phyloP scores from a whole-genome alignment of 2,888 invertebrate genomes.

The Synergus gifuensis region DNA sequence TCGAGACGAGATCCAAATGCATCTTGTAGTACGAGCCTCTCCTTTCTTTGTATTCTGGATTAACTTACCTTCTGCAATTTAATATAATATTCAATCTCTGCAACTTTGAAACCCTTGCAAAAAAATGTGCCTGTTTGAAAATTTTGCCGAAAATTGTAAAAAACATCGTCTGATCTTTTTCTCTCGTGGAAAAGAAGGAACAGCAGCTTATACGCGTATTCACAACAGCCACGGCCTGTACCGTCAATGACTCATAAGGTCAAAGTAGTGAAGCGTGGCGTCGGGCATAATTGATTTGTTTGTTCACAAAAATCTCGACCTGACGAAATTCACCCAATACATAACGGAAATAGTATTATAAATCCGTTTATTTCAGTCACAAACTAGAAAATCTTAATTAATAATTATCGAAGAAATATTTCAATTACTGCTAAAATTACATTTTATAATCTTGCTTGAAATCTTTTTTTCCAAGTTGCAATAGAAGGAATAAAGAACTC shows the following conservation, averaged over 20 bases:
- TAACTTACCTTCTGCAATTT: neutral
- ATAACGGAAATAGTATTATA: constrained; percentile 5
- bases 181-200: neutral
- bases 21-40: constrained; percentile 26
- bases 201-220: constrained; percentile 6
- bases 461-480: constrained; percentile 48
- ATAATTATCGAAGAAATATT: constrained; percentile 47
- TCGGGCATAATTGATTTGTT: constrained; percentile 68
- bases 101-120: neutral
- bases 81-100: neutral
- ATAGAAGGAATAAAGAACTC: constrained; percentile 36
- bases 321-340: constrained; percentile 47
- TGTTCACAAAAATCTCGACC: constrained; percentile 65
- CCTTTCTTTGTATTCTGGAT: constrained; percentile 3
- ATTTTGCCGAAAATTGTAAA: neutral
- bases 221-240: constrained; percentile 11
- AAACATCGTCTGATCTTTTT: neutral
- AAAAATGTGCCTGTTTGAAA: neutral
- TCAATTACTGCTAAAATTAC: neutral
- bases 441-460: constrained; percentile 12
- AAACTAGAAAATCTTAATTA: constrained; percentile 19
- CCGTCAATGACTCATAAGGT: constrained; percentile 54
- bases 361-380: constrained; percentile 17
- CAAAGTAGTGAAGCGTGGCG: constrained; percentile 47
- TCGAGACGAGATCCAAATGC: constrained; percentile 29